phyloP scores from a whole-genome alignment of 2,113 vertebrate species.

The Glaucomys volans region DNA sequence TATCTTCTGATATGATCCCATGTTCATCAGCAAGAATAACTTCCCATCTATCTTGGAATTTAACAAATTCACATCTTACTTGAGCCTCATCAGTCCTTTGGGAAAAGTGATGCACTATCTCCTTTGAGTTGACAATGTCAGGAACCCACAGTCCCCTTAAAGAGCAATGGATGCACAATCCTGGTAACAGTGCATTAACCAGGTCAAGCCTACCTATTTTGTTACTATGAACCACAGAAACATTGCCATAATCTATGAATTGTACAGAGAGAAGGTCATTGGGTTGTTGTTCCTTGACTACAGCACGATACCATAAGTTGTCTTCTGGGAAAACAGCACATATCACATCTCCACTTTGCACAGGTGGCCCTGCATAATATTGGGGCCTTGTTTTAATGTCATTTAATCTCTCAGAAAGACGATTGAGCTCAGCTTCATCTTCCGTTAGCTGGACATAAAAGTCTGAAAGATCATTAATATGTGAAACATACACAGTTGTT shows the following conservation, averaged over 20 bases:
- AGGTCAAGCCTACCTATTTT: conserved; percentile 85
- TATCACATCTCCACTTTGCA: conserved; percentile 90
- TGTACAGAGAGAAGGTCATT: conserved; percentile 85
- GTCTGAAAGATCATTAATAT: conserved; percentile 89
- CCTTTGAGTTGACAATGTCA: conserved; percentile 66
- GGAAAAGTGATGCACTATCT: conserved; percentile 85
- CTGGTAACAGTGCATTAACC: conserved; percentile 83
- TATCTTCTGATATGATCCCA: conserved; percentile 84
- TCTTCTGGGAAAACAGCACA: conserved; percentile 92
- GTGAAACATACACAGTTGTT: conserved; percentile 91
- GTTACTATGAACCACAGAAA: conserved; percentile 84
- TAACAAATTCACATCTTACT: conserved; percentile 90
- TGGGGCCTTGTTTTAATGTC: conserved; percentile 55
- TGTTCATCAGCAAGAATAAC: conserved; percentile 89
- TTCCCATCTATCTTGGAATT: conserved; percentile 90
- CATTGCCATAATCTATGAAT: conserved; percentile 96
- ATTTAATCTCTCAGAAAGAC: conserved; percentile 91
- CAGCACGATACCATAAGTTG: conserved; percentile 92
- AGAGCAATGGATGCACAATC: conserved; percentile 90
- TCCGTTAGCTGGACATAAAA: conserved; percentile 93
- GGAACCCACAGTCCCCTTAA: conserved; percentile 82
- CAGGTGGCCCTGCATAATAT: conserved; percentile 67
- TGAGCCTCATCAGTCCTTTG: conserved; percentile 84
- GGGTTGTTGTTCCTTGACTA: conserved; percentile 85
- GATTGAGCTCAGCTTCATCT: conserved; percentile 89